Evolutionary conservation across 2,888 invertebrate species (phyloP).

Genomic region (Parnassius smintheus): DNA sequence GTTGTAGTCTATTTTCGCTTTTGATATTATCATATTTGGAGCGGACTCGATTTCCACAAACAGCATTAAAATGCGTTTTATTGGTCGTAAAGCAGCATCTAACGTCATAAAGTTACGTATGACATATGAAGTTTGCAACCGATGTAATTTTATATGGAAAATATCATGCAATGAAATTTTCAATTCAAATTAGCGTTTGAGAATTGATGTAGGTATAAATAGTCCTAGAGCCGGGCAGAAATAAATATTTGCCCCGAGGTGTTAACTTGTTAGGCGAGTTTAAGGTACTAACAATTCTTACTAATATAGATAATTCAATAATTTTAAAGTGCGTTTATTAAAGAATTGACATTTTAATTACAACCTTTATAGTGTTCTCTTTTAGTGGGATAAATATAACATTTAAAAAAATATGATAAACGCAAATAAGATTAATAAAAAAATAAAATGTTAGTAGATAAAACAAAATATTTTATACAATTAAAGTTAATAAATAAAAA

Average conservation of each 20-base stretch:
- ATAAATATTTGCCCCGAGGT: slow-evolving; percentile 4
- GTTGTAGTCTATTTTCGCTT: not conserved
- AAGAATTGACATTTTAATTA: too few species aligned
- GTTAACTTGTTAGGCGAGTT: slow-evolving; percentile 1
- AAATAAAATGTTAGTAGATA: too few species aligned
- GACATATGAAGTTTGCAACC: slow-evolving; percentile 34
- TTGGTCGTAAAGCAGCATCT: slow-evolving; percentile 36
- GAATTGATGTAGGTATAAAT: slow-evolving; percentile 21
- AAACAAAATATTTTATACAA: too few species aligned
- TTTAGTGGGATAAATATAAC: too few species aligned
- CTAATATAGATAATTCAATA: too few species aligned
- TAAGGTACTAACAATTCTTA: not conserved
- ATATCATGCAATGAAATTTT: slow-evolving; percentile 25
- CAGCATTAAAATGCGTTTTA: slow-evolving; percentile 38
- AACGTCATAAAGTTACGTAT: slow-evolving; percentile 33
- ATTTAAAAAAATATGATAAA: too few species aligned
- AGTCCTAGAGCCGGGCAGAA: slow-evolving; percentile 15
- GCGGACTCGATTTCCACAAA: slow-evolving; percentile 32
- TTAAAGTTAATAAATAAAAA: too few species aligned
- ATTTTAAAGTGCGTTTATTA: too few species aligned
- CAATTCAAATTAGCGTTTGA: slow-evolving; percentile 25
- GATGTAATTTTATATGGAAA: slow-evolving; percentile 25
- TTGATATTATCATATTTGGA: slow-evolving; percentile 6
- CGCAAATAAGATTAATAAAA: too few species aligned
- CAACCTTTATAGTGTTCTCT: too few species aligned